Percentiles rank a stretch among this genome's conserved stretches.
Conservation (phyloP, 2,797 vertebrate genomes). For the Sebastes cheni region DNA sequence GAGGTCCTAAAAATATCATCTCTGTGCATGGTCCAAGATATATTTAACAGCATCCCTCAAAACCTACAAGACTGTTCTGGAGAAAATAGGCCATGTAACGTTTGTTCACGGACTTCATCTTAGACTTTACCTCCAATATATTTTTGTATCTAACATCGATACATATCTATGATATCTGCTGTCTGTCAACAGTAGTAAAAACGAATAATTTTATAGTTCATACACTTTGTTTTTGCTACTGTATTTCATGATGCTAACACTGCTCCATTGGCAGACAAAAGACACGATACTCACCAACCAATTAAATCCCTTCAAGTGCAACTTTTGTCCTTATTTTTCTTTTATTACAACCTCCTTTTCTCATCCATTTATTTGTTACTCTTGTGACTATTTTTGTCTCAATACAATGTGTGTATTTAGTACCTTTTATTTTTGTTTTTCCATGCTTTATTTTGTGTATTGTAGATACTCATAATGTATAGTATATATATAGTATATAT, state of each 20-base stretch:
- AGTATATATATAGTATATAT: no score
- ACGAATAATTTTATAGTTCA: background rate
- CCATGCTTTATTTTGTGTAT: background rate
- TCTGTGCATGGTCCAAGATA: background rate
- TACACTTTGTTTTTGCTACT: background rate
- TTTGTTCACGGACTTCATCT: background rate
- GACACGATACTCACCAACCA: background rate
- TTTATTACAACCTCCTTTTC: background rate
- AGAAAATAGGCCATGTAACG: background rate
- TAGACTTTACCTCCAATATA: background rate
- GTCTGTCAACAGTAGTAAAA: background rate
- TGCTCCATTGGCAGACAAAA: background rate
- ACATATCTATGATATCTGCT: background rate
- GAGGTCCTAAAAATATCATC: constrained; percentile 12
- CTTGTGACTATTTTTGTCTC: background rate
- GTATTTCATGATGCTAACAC: background rate
- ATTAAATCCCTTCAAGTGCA: background rate
- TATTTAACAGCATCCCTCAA: constrained; percentile 6
- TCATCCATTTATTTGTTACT: background rate
- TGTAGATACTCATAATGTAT: background rate
- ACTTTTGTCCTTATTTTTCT: background rate
- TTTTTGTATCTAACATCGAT: background rate
- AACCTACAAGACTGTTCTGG: background rate
- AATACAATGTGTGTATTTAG: background rate
- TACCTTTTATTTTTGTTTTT: background rate